Base-by-base conservation (phyloP, 2,113 vertebrate species). In the Strix uralensis region DNA sequence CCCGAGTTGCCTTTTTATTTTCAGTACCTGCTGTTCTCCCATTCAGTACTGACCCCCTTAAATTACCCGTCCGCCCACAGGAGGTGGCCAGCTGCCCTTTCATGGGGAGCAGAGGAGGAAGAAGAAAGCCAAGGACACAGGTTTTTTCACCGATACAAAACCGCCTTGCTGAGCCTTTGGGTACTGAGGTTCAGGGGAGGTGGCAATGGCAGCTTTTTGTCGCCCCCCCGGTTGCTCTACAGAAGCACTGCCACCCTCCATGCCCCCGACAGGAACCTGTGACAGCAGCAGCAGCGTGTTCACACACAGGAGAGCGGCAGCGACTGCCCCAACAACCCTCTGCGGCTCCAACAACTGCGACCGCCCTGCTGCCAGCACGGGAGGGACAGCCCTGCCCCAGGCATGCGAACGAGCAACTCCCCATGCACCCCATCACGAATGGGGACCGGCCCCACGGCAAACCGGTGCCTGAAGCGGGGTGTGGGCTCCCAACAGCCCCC, bases 341-440 rank as follows among this genome's bases (percentile, higher is more conserved):
- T 3, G 32, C 22, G 44, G 44, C 44, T 46, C 44, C 44, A 46
- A 9, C 2, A 1, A 58, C 51, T 6, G 3, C 22, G 1, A 2
- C 52, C 2, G 11, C 51, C 69, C 20, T 36, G 0, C 18, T 1
- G 55, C 42, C 11, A 0, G 1, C 3, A 5, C 1, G 1, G 58
- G 16, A 52, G 23, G 11, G 5, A 16, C 27, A 75, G 30, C 32
- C 55, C 74, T 42, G 74, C 10, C 52, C 42, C 1, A 4, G 25
- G 34, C 59, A 36, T 6, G 2, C 2, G 2, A 10, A 47, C 1
- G 3, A 42, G 52, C 23, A 14, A 2, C 23, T 10, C 17, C 61
- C 51, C 59, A 8, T 18, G 2, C 29, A 10, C 40, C 75, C 84
- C 70, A 11, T 0, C 74, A 15, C 0, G 0, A 22, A 34, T 1